phyloP scores from a whole-genome alignment of 2,113 vertebrate species.

The Tursiops truncatus region DNA sequence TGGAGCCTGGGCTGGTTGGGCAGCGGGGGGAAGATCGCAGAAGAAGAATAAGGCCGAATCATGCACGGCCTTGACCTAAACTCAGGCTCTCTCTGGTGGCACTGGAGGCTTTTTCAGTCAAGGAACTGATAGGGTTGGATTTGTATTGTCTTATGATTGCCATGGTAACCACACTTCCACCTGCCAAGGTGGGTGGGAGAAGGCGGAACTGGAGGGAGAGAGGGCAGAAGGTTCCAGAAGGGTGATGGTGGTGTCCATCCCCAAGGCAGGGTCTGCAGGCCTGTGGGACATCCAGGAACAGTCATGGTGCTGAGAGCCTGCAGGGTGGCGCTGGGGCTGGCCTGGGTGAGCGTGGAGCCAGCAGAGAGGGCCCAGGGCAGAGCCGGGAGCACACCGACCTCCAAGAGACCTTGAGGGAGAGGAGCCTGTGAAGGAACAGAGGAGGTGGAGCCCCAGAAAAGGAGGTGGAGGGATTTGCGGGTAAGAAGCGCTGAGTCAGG shows the following conservation, averaged over 20 bases:
- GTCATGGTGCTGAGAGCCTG: neutral
- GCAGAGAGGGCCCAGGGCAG: neutral
- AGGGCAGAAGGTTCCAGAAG: neutral
- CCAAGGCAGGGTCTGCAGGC: neutral
- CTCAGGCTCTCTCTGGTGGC: neutral
- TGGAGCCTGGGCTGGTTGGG: neutral
- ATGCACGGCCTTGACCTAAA: no score
- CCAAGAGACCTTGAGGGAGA: neutral
- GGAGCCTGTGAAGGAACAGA: neutral
- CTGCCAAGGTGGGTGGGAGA: neutral
- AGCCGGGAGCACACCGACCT: neutral
- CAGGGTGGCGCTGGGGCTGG: neutral
- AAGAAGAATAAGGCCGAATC: neutral
- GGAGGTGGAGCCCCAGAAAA: neutral
- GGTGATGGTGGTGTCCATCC: neutral
- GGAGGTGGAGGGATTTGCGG: neutral
- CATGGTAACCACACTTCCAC: neutral
- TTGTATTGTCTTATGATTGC: neutral
- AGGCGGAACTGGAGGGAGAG: neutral
- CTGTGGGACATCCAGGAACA: neutral
- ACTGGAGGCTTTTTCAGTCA: neutral
- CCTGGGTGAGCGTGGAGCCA: no score
- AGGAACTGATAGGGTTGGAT: neutral
- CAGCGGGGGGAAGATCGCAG: accelerated
- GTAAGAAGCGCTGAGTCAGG: neutral